Percentiles rank a stretch among this genome's conserved stretches.
These are phyloP conservation scores for Drosophila prosaltans DNA, from an alignment of 1,140 invertebrate genomes.

Conservation along the genomic window DNA sequence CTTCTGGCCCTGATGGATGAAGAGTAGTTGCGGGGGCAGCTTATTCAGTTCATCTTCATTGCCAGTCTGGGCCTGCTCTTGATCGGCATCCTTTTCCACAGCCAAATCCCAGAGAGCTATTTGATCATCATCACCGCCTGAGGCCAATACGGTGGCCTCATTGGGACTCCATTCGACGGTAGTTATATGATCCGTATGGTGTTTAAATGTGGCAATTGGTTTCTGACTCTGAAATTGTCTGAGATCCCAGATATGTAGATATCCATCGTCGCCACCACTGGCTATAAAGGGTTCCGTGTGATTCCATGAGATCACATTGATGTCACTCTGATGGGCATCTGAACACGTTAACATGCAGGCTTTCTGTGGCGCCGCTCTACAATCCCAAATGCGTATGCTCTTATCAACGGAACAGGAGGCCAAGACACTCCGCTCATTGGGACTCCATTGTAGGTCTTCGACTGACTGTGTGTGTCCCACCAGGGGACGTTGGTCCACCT, in stretches of 20 bases:
- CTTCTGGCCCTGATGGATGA: constrained; percentile 99
- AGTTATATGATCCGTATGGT: constrained; percentile 95
- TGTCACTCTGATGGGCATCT: constrained; percentile 95
- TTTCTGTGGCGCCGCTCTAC: constrained; percentile 91
- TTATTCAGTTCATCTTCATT: constrained; percentile 85
- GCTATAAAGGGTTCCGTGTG: constrained; percentile 94
- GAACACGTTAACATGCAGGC: constrained; percentile 96
- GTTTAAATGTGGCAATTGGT: constrained; percentile 96
- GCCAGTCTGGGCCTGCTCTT: constrained; percentile 84
- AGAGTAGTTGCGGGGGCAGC: constrained; percentile 97
- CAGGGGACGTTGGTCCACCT: constrained; percentile 94
- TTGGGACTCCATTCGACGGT: constrained; percentile 98
- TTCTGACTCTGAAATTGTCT: constrained; percentile 92
- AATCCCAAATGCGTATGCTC: constrained; percentile 96
- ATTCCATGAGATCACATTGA: constrained; percentile 99
- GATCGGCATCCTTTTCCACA: constrained; percentile 89
- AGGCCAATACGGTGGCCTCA: constrained; percentile 96
- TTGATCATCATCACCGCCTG: constrained; percentile 97
- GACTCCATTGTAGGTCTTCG: constrained; percentile 99
- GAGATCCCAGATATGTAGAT: constrained; percentile 97
- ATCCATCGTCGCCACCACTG: constrained; percentile 98
- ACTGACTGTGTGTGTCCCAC: constrained; percentile 95
- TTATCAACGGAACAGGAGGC: constrained; percentile 98
- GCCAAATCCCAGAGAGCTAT: constrained; percentile 99
- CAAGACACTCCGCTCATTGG: constrained; percentile 96